These are phyloP conservation scores for Ictalurus furcatus DNA, from an alignment of 2,113 vertebrate species.

Conservation along the genomic window DNA sequence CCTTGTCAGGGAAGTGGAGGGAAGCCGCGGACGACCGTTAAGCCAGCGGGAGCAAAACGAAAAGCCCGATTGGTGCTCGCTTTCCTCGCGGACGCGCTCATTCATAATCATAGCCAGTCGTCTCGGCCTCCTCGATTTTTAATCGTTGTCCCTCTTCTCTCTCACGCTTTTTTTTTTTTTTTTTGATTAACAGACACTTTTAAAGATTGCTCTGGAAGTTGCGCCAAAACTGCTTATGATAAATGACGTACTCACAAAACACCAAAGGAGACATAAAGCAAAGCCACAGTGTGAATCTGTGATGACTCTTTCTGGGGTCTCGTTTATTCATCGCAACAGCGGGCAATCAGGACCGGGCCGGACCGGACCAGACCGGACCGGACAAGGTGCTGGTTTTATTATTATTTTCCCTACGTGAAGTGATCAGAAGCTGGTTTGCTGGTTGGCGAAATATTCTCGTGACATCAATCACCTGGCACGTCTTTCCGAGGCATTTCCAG, in stretches of 20 bases:
- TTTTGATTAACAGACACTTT: conserved; percentile 65
- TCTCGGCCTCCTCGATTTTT: conserved; percentile 53
- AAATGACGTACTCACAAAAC: neutral
- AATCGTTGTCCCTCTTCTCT: conserved; percentile 14
- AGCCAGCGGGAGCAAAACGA: conserved; percentile 34
- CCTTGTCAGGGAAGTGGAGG: conserved; percentile 26
- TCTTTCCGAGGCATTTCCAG: conserved; percentile 14
- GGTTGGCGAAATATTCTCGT: neutral
- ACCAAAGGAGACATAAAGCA: neutral
- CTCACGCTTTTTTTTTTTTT: neutral
- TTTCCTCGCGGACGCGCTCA: conserved; percentile 42
- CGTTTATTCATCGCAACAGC: conserved; percentile 56
- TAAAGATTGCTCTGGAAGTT: conserved; percentile 54
- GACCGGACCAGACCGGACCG: neutral
- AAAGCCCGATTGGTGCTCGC: neutral
- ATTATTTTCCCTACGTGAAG: neutral
- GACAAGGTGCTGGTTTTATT: neutral
- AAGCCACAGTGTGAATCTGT: neutral
- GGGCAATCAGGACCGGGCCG: neutral
- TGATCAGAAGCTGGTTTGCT: conserved; percentile 16
- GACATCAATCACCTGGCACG: conserved; percentile 25
- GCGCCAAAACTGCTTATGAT: conserved; percentile 59
- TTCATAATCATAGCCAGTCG: conserved; percentile 64
- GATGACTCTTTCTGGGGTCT: neutral
- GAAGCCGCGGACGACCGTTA: conserved; percentile 44